These are phyloP conservation scores for Ctenomys sociabilis DNA, from an alignment of 2,113 vertebrate genomes.

Conservation along the genomic window DNA sequence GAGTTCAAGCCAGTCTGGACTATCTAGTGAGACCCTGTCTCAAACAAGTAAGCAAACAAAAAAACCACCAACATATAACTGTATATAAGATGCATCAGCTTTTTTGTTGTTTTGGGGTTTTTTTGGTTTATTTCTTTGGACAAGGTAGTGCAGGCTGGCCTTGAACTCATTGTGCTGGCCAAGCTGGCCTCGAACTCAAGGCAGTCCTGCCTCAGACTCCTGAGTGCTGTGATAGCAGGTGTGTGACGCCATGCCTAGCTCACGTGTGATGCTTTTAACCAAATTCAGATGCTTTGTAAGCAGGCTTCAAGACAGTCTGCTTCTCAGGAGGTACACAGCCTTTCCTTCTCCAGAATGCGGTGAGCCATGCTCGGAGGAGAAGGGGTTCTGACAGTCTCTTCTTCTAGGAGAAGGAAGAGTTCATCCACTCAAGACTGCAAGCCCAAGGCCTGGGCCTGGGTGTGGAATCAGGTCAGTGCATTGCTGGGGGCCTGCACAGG, in stretches of 20 bases:
- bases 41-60: not conserved
- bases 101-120: not conserved
- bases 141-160: not conserved
- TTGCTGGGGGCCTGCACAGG: not conserved
- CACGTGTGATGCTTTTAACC: not conserved
- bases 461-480: not conserved
- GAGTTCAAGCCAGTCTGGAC: too few species aligned
- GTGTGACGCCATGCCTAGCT: too few species aligned
- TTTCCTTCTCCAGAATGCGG: not conserved
- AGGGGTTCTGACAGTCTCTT: not conserved
- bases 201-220: not conserved
- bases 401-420: not conserved
- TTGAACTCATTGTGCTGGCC: not conserved
- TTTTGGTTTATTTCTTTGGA: not conserved
- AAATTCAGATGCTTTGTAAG: not conserved
- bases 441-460: not conserved
- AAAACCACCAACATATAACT: not conserved
- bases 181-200: not conserved
- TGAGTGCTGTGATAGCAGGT: not conserved
- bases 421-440: not conserved
- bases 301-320: not conserved
- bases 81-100: not conserved
- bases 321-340: not conserved
- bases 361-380: not conserved
- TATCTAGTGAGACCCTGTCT: not conserved